Percentiles rank a stretch among this genome's conserved stretches.
phyloP scores from a whole-genome alignment of 2,113 vertebrate species.

The Tonatia bakeri region DNA sequence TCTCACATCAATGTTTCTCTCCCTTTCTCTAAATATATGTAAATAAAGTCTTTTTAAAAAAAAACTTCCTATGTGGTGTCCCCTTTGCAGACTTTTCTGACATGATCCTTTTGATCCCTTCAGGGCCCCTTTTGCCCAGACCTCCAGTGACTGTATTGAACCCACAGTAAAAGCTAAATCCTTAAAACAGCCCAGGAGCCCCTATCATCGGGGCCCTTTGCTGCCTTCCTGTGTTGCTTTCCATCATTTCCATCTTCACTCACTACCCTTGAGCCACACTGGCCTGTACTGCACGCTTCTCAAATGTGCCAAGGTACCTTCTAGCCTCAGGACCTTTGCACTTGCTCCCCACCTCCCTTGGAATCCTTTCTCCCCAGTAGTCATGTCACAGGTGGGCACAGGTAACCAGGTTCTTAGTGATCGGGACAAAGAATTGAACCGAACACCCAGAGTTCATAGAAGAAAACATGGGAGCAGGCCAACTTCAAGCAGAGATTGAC shows the following conservation, averaged over 20 bases:
- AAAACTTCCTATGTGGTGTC: neutral
- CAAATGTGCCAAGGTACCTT: accelerated
- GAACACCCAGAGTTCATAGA: no score
- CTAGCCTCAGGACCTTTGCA: neutral
- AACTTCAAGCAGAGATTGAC: no score
- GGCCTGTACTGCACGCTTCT: neutral
- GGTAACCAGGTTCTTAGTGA: no score
- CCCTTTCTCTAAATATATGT: no score
- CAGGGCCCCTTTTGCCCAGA: neutral
- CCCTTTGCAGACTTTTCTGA: neutral
- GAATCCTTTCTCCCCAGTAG: neutral
- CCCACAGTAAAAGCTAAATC: neutral
- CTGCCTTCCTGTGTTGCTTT: neutral
- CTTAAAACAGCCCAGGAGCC: neutral
- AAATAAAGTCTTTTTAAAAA: neutral
- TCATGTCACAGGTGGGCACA: no score
- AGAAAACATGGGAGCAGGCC: no score
- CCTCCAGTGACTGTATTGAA: neutral
- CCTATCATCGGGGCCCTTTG: neutral
- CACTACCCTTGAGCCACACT: neutral
- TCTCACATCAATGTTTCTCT: no score
- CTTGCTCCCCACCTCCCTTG: neutral
- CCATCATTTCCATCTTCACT: neutral
- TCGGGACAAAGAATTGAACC: no score
- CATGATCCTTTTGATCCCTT: neutral